phyloP scores from a whole-genome alignment of 2,888 invertebrate genomes.

The Drosophila prolongata region DNA sequence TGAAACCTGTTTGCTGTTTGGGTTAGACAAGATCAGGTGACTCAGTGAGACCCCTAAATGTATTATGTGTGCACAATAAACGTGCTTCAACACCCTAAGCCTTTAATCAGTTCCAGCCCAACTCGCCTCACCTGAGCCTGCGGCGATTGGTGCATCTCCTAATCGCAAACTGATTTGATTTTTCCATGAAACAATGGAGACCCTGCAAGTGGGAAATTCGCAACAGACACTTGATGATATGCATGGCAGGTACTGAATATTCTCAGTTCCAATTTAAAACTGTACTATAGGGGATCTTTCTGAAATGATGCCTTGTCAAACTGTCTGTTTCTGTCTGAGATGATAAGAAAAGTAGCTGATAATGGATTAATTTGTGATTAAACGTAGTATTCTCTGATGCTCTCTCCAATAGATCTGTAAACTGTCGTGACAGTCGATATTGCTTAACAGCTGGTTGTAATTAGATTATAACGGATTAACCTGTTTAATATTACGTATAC shows the following conservation, averaged over 20 bases:
- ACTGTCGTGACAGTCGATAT: background rate
- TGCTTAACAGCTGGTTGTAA: constrained; percentile 4
- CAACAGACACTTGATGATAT: constrained; percentile 7
- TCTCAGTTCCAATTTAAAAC: constrained; percentile 5
- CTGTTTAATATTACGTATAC: constrained; percentile 48
- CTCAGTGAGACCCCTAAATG: background rate
- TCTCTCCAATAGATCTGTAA: constrained; percentile 8
- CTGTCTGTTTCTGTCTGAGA: constrained; percentile 3
- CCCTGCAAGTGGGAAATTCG: background rate
- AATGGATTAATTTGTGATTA: constrained; percentile 6
- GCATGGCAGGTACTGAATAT: constrained; percentile 6
- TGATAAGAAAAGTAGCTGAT: constrained; percentile 32
- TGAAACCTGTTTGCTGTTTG: background rate
- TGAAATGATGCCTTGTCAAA: constrained; percentile 7
- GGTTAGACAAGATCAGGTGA: background rate
- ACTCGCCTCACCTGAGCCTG: constrained; percentile 14
- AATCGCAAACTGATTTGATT: background rate
- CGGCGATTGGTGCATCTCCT: background rate
- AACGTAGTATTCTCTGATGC: constrained; percentile 1
- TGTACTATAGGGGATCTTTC: constrained; percentile 12
- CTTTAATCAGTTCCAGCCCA: background rate
- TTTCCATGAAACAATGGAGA: background rate
- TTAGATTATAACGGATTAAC: background rate
- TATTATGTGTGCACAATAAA: background rate
- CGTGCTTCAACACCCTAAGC: background rate